Base-by-base conservation (phyloP, 2,113 vertebrate species). In the Desmodus rotundus region DNA sequence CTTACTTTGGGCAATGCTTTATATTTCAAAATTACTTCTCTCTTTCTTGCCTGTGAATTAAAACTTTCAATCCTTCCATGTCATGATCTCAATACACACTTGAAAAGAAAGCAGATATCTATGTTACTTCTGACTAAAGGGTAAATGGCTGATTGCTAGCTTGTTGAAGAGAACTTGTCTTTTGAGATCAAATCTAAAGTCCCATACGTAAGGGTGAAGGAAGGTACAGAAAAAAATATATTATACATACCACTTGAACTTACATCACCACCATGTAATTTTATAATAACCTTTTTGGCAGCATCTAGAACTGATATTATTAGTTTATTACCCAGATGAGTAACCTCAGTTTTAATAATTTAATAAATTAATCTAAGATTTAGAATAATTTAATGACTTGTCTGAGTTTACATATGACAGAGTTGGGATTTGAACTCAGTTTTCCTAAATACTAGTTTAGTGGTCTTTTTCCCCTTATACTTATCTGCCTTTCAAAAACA, bases 21-120 rank as follows among this genome's bases (percentile, higher is more conserved):
- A 24, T 93, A 67, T 90, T 94, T 92, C 41, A 47, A 47, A 94
- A 84, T 54, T 50, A 58, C 38, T 89, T 92, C 28, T 63, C n/a
- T 70, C 63, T 54, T 7, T 50, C 33, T 84, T 22, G 26, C 61
- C 13, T 74, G 14, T 41, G 31, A 74, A 87, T 78, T 67, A 68
- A 78, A 83, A 43, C 17, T 82, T 88, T 70, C 41, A 52, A 31
- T 31, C 4, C 33, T 82, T 76, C 4, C 38, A 45, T 65, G 19
- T 14, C 24, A 45, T 11, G 3, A 74, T 80, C 56, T 93, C 77
- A 93, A 93, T 15, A 81, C 6, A 65, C 33, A 47, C 38, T 87
- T 80, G 80, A 81, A 22, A 74, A 86, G 45, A 89, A 72, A 88
- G 41, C 5, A 43, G 36, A 38, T 70, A 28, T n/a, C 61, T 73